Percentiles rank a stretch among this genome's conserved stretches.
phyloP scores from a whole-genome alignment of 2,797 vertebrate genomes.

The Echeneis naucrates region DNA sequence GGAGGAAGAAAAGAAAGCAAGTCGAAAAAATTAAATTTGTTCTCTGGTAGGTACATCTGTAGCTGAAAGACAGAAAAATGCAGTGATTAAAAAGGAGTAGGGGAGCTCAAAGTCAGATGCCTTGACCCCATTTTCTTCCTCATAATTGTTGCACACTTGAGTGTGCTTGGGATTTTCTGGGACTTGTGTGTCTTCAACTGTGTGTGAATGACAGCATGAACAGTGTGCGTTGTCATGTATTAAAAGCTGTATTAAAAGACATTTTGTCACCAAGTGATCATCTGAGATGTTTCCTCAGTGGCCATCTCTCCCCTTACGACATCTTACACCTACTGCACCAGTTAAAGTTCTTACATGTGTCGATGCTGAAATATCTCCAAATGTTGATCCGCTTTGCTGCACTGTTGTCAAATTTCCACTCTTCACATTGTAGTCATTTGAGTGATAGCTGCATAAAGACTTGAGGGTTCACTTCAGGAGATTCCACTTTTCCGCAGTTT shows the following conservation, averaged over 20 bases:
- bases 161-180: constrained; percentile 43
- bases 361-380: constrained; percentile 3
- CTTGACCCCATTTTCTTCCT: constrained; percentile 66
- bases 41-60: constrained; percentile 12
- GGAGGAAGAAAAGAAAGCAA: background rate
- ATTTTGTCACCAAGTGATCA: constrained; percentile 13
- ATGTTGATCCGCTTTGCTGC: background rate
- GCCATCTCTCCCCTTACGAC: constrained; percentile 23
- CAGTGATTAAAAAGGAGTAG: constrained; percentile 59
- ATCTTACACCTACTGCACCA: constrained; percentile 10
- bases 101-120: constrained; percentile 51
- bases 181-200: constrained; percentile 30
- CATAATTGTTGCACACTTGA: constrained; percentile 58
- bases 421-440: constrained; percentile 30
- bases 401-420: constrained; percentile 36
- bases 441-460: constrained; percentile 36
- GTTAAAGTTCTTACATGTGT: constrained; percentile 1
- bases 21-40: constrained; percentile 1
- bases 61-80: constrained; percentile 44
- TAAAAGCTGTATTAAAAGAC: too few species aligned
- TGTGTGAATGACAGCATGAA: constrained; percentile 18
- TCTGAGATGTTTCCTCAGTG: constrained; percentile 25
- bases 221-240: too few species aligned
- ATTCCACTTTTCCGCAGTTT: constrained; percentile 34
- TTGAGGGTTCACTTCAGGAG: constrained; percentile 51